phyloP scores from a whole-genome alignment of 2,888 invertebrate genomes.

The Drosophila siamana region DNA sequence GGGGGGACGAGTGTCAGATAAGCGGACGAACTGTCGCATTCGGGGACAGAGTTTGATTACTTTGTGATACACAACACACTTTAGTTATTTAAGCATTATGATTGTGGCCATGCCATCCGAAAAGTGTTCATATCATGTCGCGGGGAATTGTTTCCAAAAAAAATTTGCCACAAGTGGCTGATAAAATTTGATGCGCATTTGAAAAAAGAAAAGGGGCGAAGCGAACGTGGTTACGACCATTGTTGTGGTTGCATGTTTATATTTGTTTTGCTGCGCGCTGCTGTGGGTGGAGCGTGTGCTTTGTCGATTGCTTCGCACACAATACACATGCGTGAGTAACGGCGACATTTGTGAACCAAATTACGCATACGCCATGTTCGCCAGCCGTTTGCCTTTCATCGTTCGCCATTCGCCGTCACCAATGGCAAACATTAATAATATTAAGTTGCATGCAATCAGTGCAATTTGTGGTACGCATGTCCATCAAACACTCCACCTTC shows the following conservation, averaged over 20 bases:
- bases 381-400: conserved; percentile 27
- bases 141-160: conserved; percentile 63
- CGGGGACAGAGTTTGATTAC: conserved; percentile 60
- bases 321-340: conserved; percentile 43
- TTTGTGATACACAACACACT: conserved; percentile 57
- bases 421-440: conserved; percentile 63
- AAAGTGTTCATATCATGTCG: conserved; percentile 35
- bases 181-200: conserved; percentile 70
- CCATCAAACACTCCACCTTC: conserved; percentile 39
- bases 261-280: conserved; percentile 50
- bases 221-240: conserved; percentile 16
- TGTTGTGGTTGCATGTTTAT: conserved; percentile 40
- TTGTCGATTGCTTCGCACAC: conserved; percentile 61
- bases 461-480: conserved; percentile 58
- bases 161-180: conserved; percentile 78
- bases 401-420: conserved; percentile 35
- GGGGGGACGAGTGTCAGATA: conserved; percentile 22
- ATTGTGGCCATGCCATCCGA: conserved; percentile 17
- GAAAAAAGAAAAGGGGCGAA: conserved; percentile 32
- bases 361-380: conserved; percentile 62
- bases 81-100: conserved; percentile 45
- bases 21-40: conserved; percentile 16
- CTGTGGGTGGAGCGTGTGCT: conserved; percentile 27
- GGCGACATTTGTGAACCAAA: conserved; percentile 56
- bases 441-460: conserved; percentile 71